These are phyloP conservation scores for Coreoperca whiteheadi DNA, from an alignment of 2,113 vertebrate genomes.

Conservation along the genomic window DNA sequence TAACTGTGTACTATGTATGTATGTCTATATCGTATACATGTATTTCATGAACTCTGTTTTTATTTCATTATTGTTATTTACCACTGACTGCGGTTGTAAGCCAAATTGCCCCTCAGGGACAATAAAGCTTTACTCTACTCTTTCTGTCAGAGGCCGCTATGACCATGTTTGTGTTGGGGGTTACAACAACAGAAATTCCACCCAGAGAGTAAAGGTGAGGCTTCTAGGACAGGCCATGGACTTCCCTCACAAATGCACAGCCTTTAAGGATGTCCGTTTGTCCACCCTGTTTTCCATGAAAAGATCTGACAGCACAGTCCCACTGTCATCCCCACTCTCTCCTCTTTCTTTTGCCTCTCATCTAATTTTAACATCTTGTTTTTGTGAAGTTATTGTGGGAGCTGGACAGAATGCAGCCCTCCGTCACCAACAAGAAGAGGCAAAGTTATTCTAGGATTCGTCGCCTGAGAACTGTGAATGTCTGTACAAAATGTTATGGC, in stretches of 20 bases:
- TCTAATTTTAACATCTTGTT: conserved; percentile 67
- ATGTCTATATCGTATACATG: no score
- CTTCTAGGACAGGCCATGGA: conserved; percentile 43
- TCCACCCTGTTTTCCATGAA: conserved; percentile 73
- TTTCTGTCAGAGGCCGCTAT: conserved; percentile 9
- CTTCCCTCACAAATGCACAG: conserved; percentile 68
- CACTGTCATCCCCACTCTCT: conserved; percentile 59
- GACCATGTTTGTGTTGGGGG: conserved; percentile 34
- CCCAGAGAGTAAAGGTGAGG: conserved; percentile 56
- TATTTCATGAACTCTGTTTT: no score
- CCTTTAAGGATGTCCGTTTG: conserved; percentile 75
- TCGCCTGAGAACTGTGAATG: neutral
- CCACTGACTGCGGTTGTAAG: no score
- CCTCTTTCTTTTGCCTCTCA: conserved; percentile 40
- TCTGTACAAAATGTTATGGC: neutral
- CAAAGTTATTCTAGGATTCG: neutral
- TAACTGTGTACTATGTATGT: no score
- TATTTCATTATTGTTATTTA: no score
- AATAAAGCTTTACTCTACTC: no score
- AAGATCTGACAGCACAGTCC: conserved; percentile 59
- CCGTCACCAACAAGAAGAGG: neutral
- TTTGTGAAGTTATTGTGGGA: conserved; percentile 49
- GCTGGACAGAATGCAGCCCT: neutral
- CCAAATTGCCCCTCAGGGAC: no score
- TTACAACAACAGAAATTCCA: conserved; percentile 37